Evolutionary conservation across 2,113 vertebrate genomes (phyloP), one percentile per base, ranked within the genome.

Genomic region (Pongo pygmaeus): DNA sequence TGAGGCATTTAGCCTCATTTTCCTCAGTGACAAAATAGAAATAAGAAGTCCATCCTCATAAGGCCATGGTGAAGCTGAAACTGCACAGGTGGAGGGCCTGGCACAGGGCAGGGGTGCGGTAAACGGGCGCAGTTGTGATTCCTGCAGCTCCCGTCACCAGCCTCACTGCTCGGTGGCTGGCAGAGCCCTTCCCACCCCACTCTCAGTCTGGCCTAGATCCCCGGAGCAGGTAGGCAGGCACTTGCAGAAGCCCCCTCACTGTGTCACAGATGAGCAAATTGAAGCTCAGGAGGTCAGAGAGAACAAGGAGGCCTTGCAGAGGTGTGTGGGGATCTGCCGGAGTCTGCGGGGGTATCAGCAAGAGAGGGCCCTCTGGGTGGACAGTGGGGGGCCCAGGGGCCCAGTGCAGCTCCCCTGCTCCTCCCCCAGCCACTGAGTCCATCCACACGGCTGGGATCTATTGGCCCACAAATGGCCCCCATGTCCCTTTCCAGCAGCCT

Each of bases 401-500:
- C 64, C 55, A 5, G 17, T 0, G 84, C 4, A 27, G 59, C 64
- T 20, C 78, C 46, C 27, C 2, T 50, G 38, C 80, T 55, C 22
- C 52, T 50, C 90, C 61, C 74, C n/a, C 72, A 18, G 61, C 57
- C 9, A 5, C 35, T 0, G 0, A 46, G 79, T 67, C 27, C 27
- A 46, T 95, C 77, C 22, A 6, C 0, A 0, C 0, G 6, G 48
- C 69, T 57, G 61, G 52, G 57, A 83, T 83, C 77, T 78, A 11
- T 64, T 95, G 91, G 91, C 85, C 77, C 80, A 23, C 52, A 46
- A 40, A 30, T 55, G 85, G 89, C 91, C 87, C 84, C 75, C 20
- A 1, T 35, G 84, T 96, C 40, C 59, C 92, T 96, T 95, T 87
- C 77, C 52, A 95, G 93, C n/a, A 81, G 79, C 55, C 86, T 97